A percentile compares a stretch with the other conserved stretches of the same genome.
phyloP scores from a whole-genome alignment of 2,113 vertebrate genomes.

The Rhodinocichla rosea region DNA sequence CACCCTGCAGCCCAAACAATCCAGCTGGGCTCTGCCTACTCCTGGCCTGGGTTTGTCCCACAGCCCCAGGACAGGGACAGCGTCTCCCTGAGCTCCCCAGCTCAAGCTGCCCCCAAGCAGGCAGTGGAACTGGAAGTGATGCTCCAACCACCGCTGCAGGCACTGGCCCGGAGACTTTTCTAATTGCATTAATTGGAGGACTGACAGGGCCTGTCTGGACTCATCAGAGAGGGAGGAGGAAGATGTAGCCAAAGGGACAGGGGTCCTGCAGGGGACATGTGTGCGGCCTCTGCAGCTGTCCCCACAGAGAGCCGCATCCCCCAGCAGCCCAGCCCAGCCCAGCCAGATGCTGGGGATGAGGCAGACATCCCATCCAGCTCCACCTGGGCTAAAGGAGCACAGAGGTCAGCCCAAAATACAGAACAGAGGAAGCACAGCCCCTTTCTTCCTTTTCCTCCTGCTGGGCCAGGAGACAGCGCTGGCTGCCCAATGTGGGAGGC shows the following conservation, averaged over 20 bases:
- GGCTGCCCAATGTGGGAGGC: neutral
- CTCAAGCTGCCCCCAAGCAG: accelerated
- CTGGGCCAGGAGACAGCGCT: neutral
- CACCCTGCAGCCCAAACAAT: neutral
- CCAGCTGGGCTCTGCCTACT: neutral
- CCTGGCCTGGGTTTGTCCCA: neutral
- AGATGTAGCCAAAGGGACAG: neutral
- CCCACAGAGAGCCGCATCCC: neutral
- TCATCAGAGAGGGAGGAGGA: neutral
- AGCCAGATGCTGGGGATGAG: accelerated
- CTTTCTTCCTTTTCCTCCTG: neutral
- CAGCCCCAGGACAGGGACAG: neutral
- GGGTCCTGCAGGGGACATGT: too few species aligned
- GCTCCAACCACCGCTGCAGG: neutral
- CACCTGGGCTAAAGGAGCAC: neutral
- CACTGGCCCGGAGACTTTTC: neutral
- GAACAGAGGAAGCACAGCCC: neutral
- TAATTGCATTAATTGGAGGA: neutral
- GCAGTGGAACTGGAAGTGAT: neutral
- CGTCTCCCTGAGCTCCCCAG: accelerated
- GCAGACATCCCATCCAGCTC: neutral
- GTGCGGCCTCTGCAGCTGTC: neutral
- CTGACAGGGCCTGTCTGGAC: too few species aligned
- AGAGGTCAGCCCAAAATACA: neutral
- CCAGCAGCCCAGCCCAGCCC: neutral